A percentile compares a stretch with the other conserved stretches of the same genome.
Evolutionary conservation across 2,888 invertebrate genomes (phyloP).

Genomic region (Parnassius glacialis): DNA sequence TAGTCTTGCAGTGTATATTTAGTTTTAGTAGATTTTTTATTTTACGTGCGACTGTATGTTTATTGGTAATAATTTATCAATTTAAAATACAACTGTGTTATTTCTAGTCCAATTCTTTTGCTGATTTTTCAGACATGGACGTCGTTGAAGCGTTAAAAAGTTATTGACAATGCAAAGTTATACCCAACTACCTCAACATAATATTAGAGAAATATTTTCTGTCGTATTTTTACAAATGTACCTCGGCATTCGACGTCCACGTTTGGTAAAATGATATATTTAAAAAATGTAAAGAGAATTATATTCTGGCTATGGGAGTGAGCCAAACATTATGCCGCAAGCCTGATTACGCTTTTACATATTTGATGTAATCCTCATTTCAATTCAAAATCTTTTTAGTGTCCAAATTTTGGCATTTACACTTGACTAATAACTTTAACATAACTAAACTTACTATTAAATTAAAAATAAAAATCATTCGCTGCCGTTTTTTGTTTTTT

Average conservation of each 20-base stretch:
- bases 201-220: constrained; percentile 29
- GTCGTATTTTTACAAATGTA: constrained; percentile 26
- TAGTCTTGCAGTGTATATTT: constrained; percentile 31
- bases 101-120: constrained; percentile 78
- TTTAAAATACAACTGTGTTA: constrained; percentile 58
- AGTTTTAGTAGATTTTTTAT: constrained; percentile 26
- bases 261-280: constrained; percentile 60
- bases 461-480: too few relatives aligned
- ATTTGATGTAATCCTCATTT: background rate
- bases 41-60: constrained; percentile 70
- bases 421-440: too few relatives aligned
- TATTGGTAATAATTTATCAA: constrained; percentile 58
- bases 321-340: constrained; percentile 63
- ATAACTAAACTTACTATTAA: too few relatives aligned
- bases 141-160: constrained; percentile 35
- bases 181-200: constrained; percentile 32
- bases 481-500: too few relatives aligned
- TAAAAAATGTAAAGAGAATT: constrained; percentile 66
- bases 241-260: constrained; percentile 45
- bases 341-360: constrained; percentile 23
- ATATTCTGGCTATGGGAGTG: constrained; percentile 74
- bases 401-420: too few relatives aligned
- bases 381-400: too few relatives aligned
- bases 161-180: constrained; percentile 14
- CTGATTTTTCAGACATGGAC: constrained; percentile 62